These are phyloP conservation scores for Herpailurus yagouaroundi DNA, from an alignment of 2,113 vertebrate genomes.

Conservation along the genomic window DNA sequence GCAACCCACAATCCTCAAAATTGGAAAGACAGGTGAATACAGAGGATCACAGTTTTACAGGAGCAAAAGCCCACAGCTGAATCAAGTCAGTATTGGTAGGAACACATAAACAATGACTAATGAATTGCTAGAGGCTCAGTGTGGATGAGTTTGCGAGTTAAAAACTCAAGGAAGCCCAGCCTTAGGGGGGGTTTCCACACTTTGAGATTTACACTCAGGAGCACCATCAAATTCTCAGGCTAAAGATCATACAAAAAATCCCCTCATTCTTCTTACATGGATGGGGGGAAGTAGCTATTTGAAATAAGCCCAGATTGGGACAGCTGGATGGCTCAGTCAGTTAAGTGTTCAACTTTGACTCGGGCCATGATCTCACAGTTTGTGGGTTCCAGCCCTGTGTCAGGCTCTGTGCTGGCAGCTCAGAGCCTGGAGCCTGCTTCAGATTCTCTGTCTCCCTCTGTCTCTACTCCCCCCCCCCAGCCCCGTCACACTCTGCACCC, in stretches of 20 bases:
- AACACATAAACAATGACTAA: background rate
- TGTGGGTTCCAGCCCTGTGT: too few species aligned
- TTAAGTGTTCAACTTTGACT: too few species aligned
- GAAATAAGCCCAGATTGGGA: background rate
- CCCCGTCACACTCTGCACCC: too few species aligned
- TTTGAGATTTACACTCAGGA: background rate
- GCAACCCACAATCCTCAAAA: background rate
- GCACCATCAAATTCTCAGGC: background rate
- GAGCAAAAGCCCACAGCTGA: background rate
- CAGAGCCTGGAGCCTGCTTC: too few species aligned
- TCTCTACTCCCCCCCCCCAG: too few species aligned
- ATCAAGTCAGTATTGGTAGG: background rate
- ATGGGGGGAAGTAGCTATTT: background rate
- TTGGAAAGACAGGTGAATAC: background rate
- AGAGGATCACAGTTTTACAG: background rate
- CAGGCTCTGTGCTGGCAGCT: too few species aligned
- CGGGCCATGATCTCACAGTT: too few species aligned
- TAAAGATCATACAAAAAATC: background rate
- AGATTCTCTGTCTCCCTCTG: too few species aligned
- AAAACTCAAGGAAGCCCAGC: background rate
- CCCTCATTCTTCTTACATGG: background rate
- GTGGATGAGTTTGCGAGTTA: background rate
- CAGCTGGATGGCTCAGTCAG: too few species aligned
- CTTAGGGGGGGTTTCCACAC: background rate
- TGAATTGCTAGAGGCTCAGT: background rate